These are phyloP conservation scores for Notothenia rossii DNA, from an alignment of 2,113 vertebrate species.

Conservation along the genomic window DNA sequence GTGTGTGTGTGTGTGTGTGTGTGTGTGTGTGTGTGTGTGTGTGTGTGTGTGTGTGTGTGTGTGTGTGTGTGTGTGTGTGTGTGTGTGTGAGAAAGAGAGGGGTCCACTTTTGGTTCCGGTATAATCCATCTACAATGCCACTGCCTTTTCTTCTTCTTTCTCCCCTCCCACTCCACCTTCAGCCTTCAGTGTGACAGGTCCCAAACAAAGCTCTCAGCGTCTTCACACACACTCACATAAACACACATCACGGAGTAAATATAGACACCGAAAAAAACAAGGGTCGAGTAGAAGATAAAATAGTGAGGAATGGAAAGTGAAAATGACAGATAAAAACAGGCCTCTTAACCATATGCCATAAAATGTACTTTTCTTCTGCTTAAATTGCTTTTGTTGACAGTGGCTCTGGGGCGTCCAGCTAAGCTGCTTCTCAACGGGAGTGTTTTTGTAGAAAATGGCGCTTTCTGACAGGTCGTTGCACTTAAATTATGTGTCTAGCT, in stretches of 20 bases:
- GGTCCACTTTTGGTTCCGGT: conserved; percentile 87
- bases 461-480: conserved; percentile 29
- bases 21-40: not conserved
- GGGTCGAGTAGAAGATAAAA: conserved; percentile 13
- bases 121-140: conserved; percentile 86
- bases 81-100: conserved; percentile 37
- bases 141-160: conserved; percentile 23
- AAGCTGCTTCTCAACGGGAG: not conserved
- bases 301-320: conserved; percentile 44
- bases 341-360: conserved; percentile 22
- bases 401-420: conserved; percentile 11
- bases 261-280: conserved; percentile 15
- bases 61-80: conserved; percentile 22
- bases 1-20: too few relatives aligned
- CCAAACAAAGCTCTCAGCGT: conserved; percentile 83
- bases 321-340: conserved; percentile 45
- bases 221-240: conserved; percentile 50
- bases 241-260: conserved; percentile 48
- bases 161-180: conserved; percentile 68
- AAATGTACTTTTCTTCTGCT: conserved; percentile 57
- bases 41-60: conserved; percentile 33
- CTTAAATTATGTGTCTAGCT: conserved; percentile 22
- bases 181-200: conserved; percentile 85
- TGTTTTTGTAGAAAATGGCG: conserved; percentile 20
- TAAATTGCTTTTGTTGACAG: conserved; percentile 63